Percentiles rank a stretch among this genome's conserved stretches.
These are phyloP conservation scores for Malurus alboscapulatus DNA, from an alignment of 2,113 vertebrate species.

Conservation along the genomic window DNA sequence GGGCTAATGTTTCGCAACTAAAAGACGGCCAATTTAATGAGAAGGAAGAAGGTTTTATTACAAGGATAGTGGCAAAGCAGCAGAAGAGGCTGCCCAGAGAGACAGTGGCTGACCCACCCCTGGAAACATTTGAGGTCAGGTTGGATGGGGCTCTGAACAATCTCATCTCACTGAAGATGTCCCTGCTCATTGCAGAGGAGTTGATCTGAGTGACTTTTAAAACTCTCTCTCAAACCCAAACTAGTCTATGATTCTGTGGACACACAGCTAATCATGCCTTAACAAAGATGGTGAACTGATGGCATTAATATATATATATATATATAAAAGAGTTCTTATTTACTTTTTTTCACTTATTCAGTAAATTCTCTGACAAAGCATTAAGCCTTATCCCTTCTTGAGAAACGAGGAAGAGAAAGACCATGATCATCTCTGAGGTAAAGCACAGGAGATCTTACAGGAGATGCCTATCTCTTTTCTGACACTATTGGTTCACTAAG, in stretches of 20 bases:
- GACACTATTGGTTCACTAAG: not conserved
- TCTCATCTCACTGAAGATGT: not conserved
- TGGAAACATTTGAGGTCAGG: not conserved
- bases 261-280: not conserved
- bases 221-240: not conserved
- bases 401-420: not conserved
- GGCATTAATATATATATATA: too few species aligned
- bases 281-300: not conserved
- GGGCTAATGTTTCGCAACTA: not conserved
- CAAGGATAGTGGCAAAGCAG: not conserved
- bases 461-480: not conserved
- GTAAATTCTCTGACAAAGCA: too few species aligned
- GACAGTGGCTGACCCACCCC: not conserved
- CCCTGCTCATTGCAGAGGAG: not conserved
- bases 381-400: not conserved
- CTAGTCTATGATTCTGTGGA: not conserved
- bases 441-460: not conserved
- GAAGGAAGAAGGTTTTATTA: not conserved
- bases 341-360: too few species aligned
- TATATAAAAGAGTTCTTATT: too few species aligned
- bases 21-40: not conserved
- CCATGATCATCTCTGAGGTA: not conserved
- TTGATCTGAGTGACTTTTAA: not conserved
- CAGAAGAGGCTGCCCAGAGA: not conserved
- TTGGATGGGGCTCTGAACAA: fast-evolving